Base-by-base conservation (phyloP, 1,140 invertebrate genomes). In the Epicauta chinensis region DNA sequence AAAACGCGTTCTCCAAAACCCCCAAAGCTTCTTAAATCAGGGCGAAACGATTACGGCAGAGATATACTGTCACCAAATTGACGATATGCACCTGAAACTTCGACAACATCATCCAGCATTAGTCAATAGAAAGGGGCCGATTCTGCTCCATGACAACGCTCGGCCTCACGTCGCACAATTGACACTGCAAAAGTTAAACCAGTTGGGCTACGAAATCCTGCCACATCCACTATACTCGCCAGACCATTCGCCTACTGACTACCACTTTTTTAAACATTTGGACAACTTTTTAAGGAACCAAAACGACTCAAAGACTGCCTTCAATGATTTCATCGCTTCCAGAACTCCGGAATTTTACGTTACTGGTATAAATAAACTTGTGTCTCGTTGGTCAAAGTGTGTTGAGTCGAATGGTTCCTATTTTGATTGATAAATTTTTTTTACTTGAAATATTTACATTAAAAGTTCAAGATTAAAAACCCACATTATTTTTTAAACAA, bases 211-310 rank as follows among this genome's bases (percentile, higher is more conserved):
- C 7, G 17, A 23, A 23, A 23, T 1, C 7, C 7, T 23, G 7
- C 17, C 1, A 23, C 17, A 23, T 23, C 17, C 17, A 23, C 17
- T 50, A 36, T 46, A 46, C 38, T 53, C 23, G 3, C 50, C 54
- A 29, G 49, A 56, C 41, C 40, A 47, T 16, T 23, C 35, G 1
- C 49, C 30, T 4, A 45, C 41, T 34, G 49, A 56, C 14, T 47
- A 2, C 31, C 42, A 46, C 14, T 53, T 53, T 16, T 56, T 56
- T 31, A 43, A 44, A 29, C 23, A 37, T 30, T 40, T 53, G 3
- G 42, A 47, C 16, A 29, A 47, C 42, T 53, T 51, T 29, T 15
- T 46, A n/a, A 11, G 29, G 7, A 46, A 51, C 42, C 23, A 35
- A 35, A 15, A 45, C 7, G 29, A 51, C 0, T 11, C 13, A 47